Conservation (phyloP, 1,140 invertebrate species). For the Macrobrachium rosenbergii region DNA sequence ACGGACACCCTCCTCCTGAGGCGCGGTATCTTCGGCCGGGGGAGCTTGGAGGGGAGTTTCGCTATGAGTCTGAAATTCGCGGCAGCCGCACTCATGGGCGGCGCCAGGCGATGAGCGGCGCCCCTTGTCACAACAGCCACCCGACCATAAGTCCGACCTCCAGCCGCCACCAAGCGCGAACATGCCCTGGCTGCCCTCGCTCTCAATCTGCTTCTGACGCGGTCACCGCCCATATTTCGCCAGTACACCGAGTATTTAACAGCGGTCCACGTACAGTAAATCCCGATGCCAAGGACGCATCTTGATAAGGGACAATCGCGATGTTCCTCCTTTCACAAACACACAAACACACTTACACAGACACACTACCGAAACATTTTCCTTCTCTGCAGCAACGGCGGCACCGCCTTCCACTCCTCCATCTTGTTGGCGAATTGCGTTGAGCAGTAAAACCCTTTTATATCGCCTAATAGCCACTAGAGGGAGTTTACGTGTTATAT, state of each 20-base stretch:
- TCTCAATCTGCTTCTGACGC: slow-evolving; percentile 2
- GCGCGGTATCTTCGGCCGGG: slow-evolving; percentile 32
- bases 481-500: no score
- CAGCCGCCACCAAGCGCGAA: slow-evolving; percentile 20
- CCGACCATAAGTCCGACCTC: slow-evolving; percentile 29
- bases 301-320: no score
- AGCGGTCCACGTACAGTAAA: neutral
- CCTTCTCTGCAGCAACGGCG: no score
- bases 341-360: no score
- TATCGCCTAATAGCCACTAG: no score
- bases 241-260: neutral
- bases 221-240: slow-evolving; percentile 24
- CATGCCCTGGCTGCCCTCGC: slow-evolving; percentile 33
- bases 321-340: no score
- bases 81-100: slow-evolving; percentile 25
- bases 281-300: no score
- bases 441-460: no score
- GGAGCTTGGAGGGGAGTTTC: slow-evolving; percentile 13
- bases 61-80: slow-evolving; percentile 30
- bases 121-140: slow-evolving; percentile 19
- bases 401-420: no score
- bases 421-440: no score
- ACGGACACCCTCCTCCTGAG: slow-evolving; percentile 36
- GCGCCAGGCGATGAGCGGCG: neutral
- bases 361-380: no score